Evolutionary conservation across 2,888 invertebrate genomes (phyloP).

Genomic region (Lycaena phlaeas): DNA sequence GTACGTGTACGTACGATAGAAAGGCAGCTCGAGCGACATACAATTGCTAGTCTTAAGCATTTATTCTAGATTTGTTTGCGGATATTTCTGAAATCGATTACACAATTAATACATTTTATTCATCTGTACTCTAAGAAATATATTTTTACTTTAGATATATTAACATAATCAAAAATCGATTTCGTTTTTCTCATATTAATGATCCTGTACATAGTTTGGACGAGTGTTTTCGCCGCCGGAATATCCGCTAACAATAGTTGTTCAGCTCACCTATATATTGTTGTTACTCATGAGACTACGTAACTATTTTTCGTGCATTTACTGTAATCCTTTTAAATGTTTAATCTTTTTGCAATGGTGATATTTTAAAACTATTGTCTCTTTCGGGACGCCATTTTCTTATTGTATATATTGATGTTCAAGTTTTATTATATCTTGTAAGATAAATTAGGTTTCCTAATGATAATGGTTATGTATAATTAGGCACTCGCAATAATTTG

Average conservation of each 20-base stretch:
- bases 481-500: slow-evolving; percentile 11
- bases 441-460: slow-evolving; percentile 31
- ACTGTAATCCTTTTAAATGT: slow-evolving; percentile 68
- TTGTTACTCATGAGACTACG: slow-evolving; percentile 59
- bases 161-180: too few relatives aligned
- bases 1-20: slow-evolving; percentile 1
- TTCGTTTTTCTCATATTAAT: too few relatives aligned
- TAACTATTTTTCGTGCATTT: slow-evolving; percentile 72
- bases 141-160: too few relatives aligned
- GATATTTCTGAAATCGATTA: slow-evolving; percentile 25
- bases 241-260: slow-evolving; percentile 44
- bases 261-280: slow-evolving; percentile 44
- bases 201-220: too few relatives aligned
- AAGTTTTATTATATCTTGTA: slow-evolving; percentile 42
- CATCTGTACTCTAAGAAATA: too few relatives aligned
- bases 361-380: slow-evolving; percentile 61
- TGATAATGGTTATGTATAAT: slow-evolving; percentile 11
- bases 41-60: slow-evolving; percentile 33
- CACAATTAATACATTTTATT: neutral
- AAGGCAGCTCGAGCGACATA: slow-evolving; percentile 15
- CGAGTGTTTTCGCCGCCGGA: slow-evolving; percentile 4
- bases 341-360: slow-evolving; percentile 58
- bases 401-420: slow-evolving; percentile 32
- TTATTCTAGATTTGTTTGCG: slow-evolving; percentile 43
- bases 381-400: slow-evolving; percentile 24